A percentile compares a stretch with the other conserved stretches of the same genome.
These are phyloP conservation scores for Calameuta idolon DNA, from an alignment of 2,888 invertebrate species.

Conservation along the genomic window DNA sequence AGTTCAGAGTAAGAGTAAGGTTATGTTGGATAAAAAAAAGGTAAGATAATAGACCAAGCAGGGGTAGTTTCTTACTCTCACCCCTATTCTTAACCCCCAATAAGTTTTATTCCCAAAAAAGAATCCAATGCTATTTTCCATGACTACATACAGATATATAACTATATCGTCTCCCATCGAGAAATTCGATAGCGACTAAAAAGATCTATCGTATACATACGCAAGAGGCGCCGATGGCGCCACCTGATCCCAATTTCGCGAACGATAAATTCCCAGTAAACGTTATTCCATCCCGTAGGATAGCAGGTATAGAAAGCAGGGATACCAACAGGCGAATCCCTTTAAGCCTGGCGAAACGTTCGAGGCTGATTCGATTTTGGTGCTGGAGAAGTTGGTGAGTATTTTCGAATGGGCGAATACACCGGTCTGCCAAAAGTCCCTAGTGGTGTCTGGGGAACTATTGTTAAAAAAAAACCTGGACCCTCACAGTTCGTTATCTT, in stretches of 20 bases:
- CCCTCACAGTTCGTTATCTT: not conserved
- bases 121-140: not conserved
- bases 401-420: not conserved
- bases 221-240: not conserved
- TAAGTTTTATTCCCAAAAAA: not conserved
- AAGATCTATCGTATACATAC: not conserved
- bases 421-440: not conserved
- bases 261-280: constrained; percentile 19
- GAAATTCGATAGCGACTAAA: not conserved
- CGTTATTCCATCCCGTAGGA: not conserved
- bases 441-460: not conserved
- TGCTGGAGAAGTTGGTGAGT: not conserved
- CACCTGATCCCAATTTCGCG: constrained; percentile 23
- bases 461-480: not conserved
- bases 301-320: not conserved
- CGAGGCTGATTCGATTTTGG: not conserved
- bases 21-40: not conserved
- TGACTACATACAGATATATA: not conserved
- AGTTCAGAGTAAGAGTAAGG: not conserved
- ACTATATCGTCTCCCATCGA: not conserved
- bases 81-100: not conserved
- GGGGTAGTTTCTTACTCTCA: not conserved
- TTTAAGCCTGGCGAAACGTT: not conserved
- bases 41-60: not conserved
- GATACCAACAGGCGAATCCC: not conserved